A percentile compares a stretch with the other conserved stretches of the same genome.
These are phyloP conservation scores for Thunnus thynnus DNA, from an alignment of 2,113 vertebrate genomes.

Conservation along the genomic window DNA sequence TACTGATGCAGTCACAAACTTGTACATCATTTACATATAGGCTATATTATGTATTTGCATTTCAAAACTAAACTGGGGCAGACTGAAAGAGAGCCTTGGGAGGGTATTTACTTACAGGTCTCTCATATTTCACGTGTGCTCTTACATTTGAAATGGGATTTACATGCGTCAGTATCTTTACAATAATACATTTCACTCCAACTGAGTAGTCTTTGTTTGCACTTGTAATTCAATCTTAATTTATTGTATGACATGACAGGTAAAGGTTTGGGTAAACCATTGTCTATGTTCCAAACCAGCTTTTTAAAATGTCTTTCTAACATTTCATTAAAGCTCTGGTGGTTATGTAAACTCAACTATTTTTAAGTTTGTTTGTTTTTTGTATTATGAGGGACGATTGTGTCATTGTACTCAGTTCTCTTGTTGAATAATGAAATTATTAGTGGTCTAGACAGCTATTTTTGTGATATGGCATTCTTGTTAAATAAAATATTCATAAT, in stretches of 20 bases:
- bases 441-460: background rate
- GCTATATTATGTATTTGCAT: background rate
- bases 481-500: constrained; percentile 10
- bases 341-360: background rate
- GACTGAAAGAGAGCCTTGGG: background rate
- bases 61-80: background rate
- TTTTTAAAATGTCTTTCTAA: background rate
- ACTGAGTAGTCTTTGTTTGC: background rate
- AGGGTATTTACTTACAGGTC: background rate
- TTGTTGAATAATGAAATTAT: background rate
- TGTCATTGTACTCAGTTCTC: background rate
- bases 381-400: background rate
- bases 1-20: background rate
- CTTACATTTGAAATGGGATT: background rate
- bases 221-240: background rate
- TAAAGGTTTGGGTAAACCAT: background rate
- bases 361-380: background rate
- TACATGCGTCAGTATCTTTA: too few relatives aligned
- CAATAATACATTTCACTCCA: background rate
- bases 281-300: background rate
- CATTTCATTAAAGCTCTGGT: background rate
- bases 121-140: background rate
- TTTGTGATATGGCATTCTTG: constrained; percentile 1
- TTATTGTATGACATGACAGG: background rate
- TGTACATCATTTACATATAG: background rate